Conservation (phyloP, 1,140 invertebrate genomes). For the Cydia fagiglandana region DNA sequence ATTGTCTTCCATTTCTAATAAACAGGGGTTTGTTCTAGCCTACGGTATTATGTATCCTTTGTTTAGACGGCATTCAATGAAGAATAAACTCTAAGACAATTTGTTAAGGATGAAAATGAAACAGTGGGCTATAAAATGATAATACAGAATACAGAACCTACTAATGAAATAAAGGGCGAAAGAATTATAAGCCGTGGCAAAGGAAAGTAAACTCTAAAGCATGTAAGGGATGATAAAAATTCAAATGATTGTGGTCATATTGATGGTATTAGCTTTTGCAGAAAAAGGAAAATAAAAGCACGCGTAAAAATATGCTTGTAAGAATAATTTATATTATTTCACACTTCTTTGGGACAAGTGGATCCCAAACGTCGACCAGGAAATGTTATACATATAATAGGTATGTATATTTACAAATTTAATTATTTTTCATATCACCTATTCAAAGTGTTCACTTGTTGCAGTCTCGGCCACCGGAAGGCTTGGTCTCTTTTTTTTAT, state of each 20-base stretch:
- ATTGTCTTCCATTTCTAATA: slow-evolving; percentile 5
- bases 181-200: neutral
- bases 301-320: too few relatives aligned
- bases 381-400: too few relatives aligned
- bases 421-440: too few relatives aligned
- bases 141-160: neutral
- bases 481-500: too few relatives aligned
- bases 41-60: neutral
- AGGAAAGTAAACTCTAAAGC: slow-evolving; percentile 34
- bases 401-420: too few relatives aligned
- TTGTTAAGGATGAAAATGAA: neutral
- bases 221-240: slow-evolving; percentile 30
- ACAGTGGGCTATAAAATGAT: neutral
- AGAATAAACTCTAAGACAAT: slow-evolving; percentile 17
- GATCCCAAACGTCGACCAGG: too few relatives aligned
- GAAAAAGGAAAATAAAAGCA: neutral
- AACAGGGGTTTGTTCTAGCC: neutral
- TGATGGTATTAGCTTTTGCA: slow-evolving; percentile 26
- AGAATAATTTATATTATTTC: too few relatives aligned
- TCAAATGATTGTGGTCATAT: slow-evolving; percentile 25
- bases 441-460: too few relatives aligned
- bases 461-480: too few relatives aligned
- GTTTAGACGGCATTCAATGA: neutral
- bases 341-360: too few relatives aligned
- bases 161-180: slow-evolving; percentile 33